Evolutionary conservation across 2,797 vertebrate genomes (phyloP).

Genomic region (Helarctos malayanus): DNA sequence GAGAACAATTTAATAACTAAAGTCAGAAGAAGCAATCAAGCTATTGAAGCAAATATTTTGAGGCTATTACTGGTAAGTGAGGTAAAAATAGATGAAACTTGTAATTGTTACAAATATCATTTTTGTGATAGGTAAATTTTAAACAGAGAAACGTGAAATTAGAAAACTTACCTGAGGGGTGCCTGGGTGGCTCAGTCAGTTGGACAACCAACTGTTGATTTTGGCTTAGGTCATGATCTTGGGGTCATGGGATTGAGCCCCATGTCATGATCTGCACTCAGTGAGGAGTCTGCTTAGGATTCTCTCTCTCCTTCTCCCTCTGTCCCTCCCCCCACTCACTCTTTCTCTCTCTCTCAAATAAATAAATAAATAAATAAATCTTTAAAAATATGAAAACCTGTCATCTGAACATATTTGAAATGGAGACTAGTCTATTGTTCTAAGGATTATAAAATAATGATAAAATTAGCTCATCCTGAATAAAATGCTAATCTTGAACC

Average conservation of each 20-base stretch:
- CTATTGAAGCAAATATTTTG: constrained; percentile 63
- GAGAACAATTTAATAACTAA: constrained; percentile 65
- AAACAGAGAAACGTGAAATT: constrained; percentile 71
- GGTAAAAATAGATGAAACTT: constrained; percentile 61
- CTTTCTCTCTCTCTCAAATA: neutral
- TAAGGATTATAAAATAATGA: constrained; percentile 73
- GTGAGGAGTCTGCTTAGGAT: neutral
- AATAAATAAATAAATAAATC: neutral
- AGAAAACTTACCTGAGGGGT: constrained; percentile 20
- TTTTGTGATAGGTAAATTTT: constrained; percentile 77
- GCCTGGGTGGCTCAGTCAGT: no score
- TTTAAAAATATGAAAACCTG: neutral
- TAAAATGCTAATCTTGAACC: constrained; percentile 76
- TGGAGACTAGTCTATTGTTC: constrained; percentile 60
- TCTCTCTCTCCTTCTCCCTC: neutral
- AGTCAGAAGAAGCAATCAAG: constrained; percentile 58
- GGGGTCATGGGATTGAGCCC: neutral
- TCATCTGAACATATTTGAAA: constrained; percentile 63
- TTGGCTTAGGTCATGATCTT: neutral
- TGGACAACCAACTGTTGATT: neutral
- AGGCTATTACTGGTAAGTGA: constrained; percentile 56
- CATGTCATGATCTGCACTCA: neutral
- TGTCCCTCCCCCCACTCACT: neutral
- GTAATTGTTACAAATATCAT: constrained; percentile 73
- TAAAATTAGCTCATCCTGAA: constrained; percentile 67